A percentile compares a stretch with the other conserved stretches of the same genome.
phyloP scores from a whole-genome alignment of 2,113 vertebrate species.

The Setophaga petechia region DNA sequence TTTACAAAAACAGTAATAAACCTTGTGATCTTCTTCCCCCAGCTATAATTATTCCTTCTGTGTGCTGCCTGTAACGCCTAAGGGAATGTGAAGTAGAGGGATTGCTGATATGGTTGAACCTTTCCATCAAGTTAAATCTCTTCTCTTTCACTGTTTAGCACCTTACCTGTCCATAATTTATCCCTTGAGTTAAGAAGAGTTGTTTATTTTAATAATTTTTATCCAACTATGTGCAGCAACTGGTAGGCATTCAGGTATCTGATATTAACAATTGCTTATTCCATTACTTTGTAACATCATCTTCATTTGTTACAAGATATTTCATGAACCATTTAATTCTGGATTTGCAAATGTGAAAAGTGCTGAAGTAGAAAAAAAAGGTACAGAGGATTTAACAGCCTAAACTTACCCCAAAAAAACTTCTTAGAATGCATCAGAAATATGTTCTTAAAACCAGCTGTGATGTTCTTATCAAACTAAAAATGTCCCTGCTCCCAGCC shows the following conservation, averaged over 20 bases:
- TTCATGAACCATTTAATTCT: conserved; percentile 53
- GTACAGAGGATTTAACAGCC: neutral
- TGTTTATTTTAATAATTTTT: conserved; percentile 18
- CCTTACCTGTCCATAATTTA: conserved; percentile 14
- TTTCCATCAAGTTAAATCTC: conserved; percentile 9
- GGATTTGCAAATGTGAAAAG: conserved; percentile 28
- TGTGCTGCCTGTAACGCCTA: neutral
- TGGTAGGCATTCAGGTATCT: neutral
- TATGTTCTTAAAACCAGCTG: neutral
- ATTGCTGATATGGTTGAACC: neutral
- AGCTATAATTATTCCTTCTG: conserved; percentile 9
- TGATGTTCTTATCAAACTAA: neutral
- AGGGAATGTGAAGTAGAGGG: neutral
- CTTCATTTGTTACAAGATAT: conserved; percentile 25
- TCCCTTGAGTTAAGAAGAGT: conserved; percentile 16
- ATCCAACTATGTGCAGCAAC: neutral
- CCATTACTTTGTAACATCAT: conserved; percentile 17
- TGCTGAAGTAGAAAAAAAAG: conserved; percentile 15
- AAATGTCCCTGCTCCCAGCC: neutral
- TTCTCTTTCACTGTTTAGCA: conserved; percentile 23
- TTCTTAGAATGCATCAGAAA: conserved; percentile 9
- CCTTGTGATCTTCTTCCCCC: neutral
- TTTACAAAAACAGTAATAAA: conserved; percentile 8
- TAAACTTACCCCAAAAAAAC: neutral
- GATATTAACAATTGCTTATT: conserved; percentile 27